phyloP scores from a whole-genome alignment of 2,888 invertebrate genomes.

The Allophyes oxyacanthae region DNA sequence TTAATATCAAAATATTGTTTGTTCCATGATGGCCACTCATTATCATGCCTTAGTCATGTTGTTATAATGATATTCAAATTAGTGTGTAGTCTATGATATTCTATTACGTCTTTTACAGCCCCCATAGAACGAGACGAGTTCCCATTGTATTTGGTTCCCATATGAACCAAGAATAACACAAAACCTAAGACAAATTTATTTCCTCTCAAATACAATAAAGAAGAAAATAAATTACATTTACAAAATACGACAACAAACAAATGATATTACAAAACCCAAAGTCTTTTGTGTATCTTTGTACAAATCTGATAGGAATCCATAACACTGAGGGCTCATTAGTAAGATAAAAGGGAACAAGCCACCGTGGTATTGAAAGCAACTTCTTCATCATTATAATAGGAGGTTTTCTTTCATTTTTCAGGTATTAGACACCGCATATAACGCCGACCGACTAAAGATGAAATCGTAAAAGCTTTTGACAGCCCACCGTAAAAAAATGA shows the following conservation, averaged over 20 bases:
- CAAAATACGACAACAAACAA: constrained; percentile 23
- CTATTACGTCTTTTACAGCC: constrained; percentile 11
- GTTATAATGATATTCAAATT: not conserved
- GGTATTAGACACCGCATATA: constrained; percentile 60
- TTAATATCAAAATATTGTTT: too few relatives aligned
- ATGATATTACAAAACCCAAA: constrained; percentile 9
- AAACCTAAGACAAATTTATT: not conserved
- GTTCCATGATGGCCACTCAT: too few relatives aligned
- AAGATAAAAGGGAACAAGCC: constrained; percentile 51
- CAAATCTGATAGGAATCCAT: constrained; percentile 43
- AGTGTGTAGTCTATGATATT: too few relatives aligned
- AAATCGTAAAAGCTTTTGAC: constrained; percentile 84
- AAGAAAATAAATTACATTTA: constrained; percentile 20
- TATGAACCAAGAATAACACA: constrained; percentile 1
- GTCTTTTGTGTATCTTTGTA: constrained; percentile 3
- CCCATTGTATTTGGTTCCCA: constrained; percentile 2
- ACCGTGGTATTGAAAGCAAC: constrained; percentile 55
- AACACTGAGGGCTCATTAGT: constrained; percentile 51
- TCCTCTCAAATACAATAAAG: constrained; percentile 10
- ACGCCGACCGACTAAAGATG: constrained; percentile 67
- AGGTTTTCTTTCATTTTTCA: constrained; percentile 57
- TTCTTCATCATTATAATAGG: constrained; percentile 54
- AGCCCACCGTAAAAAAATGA: constrained; percentile 82
- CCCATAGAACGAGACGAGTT: constrained; percentile 14
- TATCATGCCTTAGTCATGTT: not conserved